Conservation (phyloP, 30 jellyfish, hydroid and myxozoan species). For the Sanderia malayensis region DNA sequence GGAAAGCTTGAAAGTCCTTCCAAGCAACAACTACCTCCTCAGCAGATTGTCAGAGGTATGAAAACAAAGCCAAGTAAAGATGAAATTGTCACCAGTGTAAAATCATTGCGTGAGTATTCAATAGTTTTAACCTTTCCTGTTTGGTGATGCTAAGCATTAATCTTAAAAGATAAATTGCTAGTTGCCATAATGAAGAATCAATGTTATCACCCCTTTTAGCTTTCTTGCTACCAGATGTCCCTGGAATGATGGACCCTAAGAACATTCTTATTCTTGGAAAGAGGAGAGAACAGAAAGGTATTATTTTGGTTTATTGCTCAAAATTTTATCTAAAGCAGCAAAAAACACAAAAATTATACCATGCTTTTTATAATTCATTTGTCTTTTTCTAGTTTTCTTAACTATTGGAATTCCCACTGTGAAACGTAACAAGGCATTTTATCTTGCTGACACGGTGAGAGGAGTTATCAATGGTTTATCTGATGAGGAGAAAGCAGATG, state of each 20-base stretch:
- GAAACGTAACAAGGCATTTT: constrained; percentile 67
- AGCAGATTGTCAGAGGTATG: background rate
- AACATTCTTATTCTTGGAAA: constrained; percentile 31
- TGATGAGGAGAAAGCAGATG: constrained; percentile 40
- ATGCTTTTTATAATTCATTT: no score
- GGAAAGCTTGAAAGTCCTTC: no score
- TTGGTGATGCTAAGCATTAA: no score
- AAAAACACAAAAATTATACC: no score
- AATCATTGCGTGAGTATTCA: constrained; percentile 41
- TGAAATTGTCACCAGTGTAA: constrained; percentile 33
- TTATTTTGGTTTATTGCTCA: no score
- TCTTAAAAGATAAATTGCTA: no score
- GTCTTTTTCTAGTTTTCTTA: constrained; percentile 61
- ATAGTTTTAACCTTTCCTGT: no score
- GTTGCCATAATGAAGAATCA: no score
- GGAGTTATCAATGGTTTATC: constrained; percentile 52
- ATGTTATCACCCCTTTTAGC: no score
- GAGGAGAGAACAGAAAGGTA: constrained; percentile 26
- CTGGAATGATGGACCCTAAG: constrained; percentile 10
- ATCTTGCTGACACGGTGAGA: constrained; percentile 60
- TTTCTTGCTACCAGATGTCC: constrained; percentile 9
- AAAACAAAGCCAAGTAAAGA: constrained; percentile 5
- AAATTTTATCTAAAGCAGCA: no score
- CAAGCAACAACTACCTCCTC: background rate
- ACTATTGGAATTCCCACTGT: constrained; percentile 91